phyloP scores from a whole-genome alignment of 2,797 vertebrate genomes.

The Pipistrellus pipistrellus region DNA sequence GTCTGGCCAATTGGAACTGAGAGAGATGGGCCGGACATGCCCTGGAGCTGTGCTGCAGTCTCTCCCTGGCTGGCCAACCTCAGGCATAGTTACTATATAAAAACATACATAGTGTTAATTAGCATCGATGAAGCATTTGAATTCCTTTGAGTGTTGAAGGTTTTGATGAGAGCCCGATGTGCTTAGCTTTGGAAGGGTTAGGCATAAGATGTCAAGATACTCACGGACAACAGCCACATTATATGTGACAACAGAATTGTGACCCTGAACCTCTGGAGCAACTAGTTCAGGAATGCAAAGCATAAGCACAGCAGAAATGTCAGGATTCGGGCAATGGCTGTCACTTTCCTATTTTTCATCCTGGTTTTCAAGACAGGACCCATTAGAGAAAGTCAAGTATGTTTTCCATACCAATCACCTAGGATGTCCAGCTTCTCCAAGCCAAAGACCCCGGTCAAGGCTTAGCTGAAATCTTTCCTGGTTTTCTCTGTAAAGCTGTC shows the following conservation, averaged over 20 bases:
- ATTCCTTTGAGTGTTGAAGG: not conserved
- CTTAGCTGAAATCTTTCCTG: not conserved
- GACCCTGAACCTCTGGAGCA: not conserved
- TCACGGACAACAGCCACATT: not conserved
- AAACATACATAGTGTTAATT: not conserved
- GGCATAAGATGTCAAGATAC: not conserved
- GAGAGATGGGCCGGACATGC: too few relatives aligned
- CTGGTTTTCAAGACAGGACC: not conserved
- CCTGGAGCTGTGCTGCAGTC: too few relatives aligned
- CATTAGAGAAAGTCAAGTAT: not conserved
- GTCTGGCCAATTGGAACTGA: too few relatives aligned
- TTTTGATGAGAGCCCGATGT: not conserved
- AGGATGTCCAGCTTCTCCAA: not conserved
- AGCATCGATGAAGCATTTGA: not conserved
- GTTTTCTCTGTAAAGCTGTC: too few relatives aligned
- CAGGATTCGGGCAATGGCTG: not conserved
- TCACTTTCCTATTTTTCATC: not conserved
- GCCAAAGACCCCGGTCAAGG: not conserved
- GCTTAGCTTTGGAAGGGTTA: not conserved
- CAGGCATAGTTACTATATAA: not conserved
- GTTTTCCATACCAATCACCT: not conserved
- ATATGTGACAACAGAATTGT: not conserved
- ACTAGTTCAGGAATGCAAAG: not conserved
- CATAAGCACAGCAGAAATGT: not conserved
- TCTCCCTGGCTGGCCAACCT: too few relatives aligned